phyloP scores from a whole-genome alignment of 2,888 invertebrate genomes.

The Cyclophora albipunctata region DNA sequence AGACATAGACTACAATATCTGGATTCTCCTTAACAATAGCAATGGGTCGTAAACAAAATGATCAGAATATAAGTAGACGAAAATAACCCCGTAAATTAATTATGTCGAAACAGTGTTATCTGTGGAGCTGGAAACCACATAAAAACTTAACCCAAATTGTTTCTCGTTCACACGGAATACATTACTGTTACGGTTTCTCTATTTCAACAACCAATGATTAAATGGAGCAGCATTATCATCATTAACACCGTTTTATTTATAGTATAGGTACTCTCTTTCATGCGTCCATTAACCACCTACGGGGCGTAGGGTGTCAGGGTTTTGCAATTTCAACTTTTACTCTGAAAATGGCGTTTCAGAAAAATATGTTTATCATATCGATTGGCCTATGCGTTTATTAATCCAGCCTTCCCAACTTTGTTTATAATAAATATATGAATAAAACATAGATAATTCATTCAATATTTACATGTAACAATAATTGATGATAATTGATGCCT shows the following conservation, averaged over 20 bases:
- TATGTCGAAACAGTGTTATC: constrained; percentile 10
- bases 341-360: constrained; percentile 16
- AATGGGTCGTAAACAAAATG: too few relatives aligned
- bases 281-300: constrained; percentile 59
- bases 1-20: too few relatives aligned
- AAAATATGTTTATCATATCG: too few relatives aligned
- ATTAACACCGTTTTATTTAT: constrained; percentile 55
- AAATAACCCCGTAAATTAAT: too few relatives aligned
- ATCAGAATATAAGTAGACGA: too few relatives aligned
- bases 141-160: constrained; percentile 21
- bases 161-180: constrained; percentile 13
- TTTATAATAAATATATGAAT: too few relatives aligned
- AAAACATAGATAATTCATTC: too few relatives aligned
- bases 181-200: constrained; percentile 20
- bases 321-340: constrained; percentile 35
- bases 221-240: constrained; percentile 50
- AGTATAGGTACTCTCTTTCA: constrained; percentile 36
- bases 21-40: too few relatives aligned
- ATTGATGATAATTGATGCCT: too few relatives aligned
- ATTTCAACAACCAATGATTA: constrained; percentile 51
- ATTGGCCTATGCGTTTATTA: too few relatives aligned
- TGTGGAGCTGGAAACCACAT: constrained; percentile 9
- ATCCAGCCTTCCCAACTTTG: too few relatives aligned
- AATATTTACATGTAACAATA: too few relatives aligned
- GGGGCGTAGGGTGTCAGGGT: constrained; percentile 45